Conservation (phyloP, 2,888 invertebrate genomes). For the Cataglyphis cursor region DNA sequence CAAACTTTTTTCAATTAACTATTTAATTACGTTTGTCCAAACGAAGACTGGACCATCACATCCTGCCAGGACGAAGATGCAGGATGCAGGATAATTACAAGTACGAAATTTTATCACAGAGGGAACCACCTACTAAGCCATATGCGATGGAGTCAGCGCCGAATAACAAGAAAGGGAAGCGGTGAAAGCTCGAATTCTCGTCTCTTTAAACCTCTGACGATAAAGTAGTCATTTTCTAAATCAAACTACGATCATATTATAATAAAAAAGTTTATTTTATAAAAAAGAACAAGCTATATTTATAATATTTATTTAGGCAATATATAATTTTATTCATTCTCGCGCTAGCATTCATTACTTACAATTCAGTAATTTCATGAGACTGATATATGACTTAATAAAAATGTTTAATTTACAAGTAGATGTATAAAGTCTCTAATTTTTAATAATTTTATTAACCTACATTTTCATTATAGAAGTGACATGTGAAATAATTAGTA, state of each 20-base stretch:
- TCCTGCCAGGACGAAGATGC: slow-evolving; percentile 55
- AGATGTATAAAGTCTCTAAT: neutral
- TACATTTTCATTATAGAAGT: neutral
- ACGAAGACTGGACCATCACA: neutral
- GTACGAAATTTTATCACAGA: slow-evolving; percentile 75
- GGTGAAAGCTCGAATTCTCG: slow-evolving; percentile 79
- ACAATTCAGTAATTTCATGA: neutral
- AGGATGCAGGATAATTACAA: slow-evolving; percentile 69
- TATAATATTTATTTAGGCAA: neutral
- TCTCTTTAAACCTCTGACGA: slow-evolving; percentile 78
- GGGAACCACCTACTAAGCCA: slow-evolving; percentile 82
- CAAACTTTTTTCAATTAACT: neutral
- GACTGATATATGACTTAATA: neutral
- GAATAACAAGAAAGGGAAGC: slow-evolving; percentile 76
- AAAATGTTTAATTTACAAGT: neutral
- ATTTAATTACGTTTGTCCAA: neutral
- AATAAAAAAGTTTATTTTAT: neutral
- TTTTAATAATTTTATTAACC: neutral
- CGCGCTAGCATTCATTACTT: neutral
- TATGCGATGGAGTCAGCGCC: slow-evolving; percentile 80
- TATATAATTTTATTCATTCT: neutral
- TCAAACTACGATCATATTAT: slow-evolving; percentile 51
- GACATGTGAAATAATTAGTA: neutral
- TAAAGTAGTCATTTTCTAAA: slow-evolving; percentile 78
- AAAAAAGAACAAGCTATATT: neutral